Conservation (phyloP, 1,140 invertebrate genomes). For the Battus philenor region DNA sequence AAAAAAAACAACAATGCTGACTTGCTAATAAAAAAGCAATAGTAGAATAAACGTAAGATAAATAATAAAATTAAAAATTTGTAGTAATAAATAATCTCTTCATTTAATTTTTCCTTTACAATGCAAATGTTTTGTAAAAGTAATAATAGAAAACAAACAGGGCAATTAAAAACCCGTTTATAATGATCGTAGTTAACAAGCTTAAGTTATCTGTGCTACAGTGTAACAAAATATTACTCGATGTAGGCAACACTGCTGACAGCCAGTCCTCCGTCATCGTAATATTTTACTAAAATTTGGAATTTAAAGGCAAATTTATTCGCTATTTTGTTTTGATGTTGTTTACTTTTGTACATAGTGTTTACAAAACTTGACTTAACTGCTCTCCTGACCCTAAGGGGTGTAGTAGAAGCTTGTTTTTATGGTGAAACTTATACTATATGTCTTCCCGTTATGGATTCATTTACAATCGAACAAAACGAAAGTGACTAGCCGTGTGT, state of each 20-base stretch:
- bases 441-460: constrained; percentile 60
- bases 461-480: constrained; percentile 69
- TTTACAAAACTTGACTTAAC: constrained; percentile 18
- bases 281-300: constrained; percentile 28
- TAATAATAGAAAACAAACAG: too few species aligned
- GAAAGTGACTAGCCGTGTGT: constrained; percentile 68
- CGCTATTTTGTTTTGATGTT: constrained; percentile 16
- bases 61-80: too few species aligned
- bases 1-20: too few species aligned
- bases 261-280: constrained; percentile 41
- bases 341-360: constrained; percentile 20
- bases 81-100: too few species aligned
- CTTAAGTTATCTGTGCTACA: too few species aligned
- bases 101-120: too few species aligned
- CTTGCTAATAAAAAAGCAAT: too few species aligned
- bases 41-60: too few species aligned
- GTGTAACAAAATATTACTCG: too few species aligned
- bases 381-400: neutral
- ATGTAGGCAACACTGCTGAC: constrained; percentile 22
- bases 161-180: too few species aligned
- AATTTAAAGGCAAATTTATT: constrained; percentile 21
- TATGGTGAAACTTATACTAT: constrained; percentile 40
- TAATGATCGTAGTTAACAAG: too few species aligned
- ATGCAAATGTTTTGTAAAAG: too few species aligned
- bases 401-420: constrained; percentile 18